Conservation (phyloP, 2,888 invertebrate species). For the Euclidia mi region DNA sequence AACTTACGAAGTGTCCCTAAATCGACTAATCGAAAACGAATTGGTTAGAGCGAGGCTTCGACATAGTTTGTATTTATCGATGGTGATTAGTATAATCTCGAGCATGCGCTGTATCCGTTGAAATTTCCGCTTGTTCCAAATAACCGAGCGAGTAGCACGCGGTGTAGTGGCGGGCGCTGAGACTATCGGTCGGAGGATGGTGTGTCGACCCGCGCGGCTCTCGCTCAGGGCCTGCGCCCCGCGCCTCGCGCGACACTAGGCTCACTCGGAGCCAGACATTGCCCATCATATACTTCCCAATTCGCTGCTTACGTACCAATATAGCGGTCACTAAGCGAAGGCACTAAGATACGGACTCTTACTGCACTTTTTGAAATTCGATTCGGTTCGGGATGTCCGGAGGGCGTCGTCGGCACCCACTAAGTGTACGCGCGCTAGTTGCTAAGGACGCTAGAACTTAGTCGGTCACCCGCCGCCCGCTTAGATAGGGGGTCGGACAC, state of each 20-base stretch:
- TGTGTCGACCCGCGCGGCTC: conserved; percentile 78
- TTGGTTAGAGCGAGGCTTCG: conserved; percentile 73
- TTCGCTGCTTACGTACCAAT: conserved; percentile 11
- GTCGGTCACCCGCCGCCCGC: conserved; percentile 34
- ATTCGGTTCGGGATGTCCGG: conserved; percentile 1
- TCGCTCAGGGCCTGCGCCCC: conserved; percentile 68
- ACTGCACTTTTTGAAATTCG: conserved; percentile 12
- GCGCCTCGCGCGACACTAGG: conserved; percentile 2
- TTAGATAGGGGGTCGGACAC: conserved; percentile 31
- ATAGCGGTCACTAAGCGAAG: conserved; percentile 13
- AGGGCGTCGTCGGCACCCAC: conserved; percentile 13
- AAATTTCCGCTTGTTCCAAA: conserved; percentile 86
- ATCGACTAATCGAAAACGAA: conserved; percentile 64
- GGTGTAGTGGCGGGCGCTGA: conserved; percentile 65
- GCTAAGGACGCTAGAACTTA: conserved; percentile 32
- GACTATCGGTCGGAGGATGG: conserved; percentile 89
- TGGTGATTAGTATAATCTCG: conserved; percentile 81
- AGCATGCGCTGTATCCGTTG: conserved; percentile 89
- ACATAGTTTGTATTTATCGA: conserved; percentile 74
- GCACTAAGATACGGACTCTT: conserved; percentile 2
- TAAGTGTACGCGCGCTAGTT: conserved; percentile 17
- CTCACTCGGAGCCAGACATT: background rate
- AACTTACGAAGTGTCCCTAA: conserved; percentile 67
- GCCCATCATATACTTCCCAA: conserved; percentile 3
- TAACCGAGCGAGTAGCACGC: conserved; percentile 59